These are phyloP conservation scores for Apis dorsata DNA, from an alignment of 1,140 invertebrate species.

Conservation along the genomic window DNA sequence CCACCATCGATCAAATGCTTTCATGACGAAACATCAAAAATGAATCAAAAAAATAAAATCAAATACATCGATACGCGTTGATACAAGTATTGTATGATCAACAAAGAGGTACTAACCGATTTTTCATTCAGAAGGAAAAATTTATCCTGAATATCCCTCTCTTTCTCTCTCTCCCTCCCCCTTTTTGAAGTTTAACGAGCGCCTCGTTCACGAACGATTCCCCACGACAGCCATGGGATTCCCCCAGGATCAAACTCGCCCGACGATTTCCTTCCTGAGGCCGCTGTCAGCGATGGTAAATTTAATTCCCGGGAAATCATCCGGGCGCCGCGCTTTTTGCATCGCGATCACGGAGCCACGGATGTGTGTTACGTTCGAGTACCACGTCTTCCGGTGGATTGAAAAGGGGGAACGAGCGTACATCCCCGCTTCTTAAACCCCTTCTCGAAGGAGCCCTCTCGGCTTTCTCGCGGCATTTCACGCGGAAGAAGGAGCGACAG, in stretches of 20 bases:
- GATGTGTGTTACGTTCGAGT: constrained; percentile 15
- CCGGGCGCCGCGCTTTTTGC: constrained; percentile 27
- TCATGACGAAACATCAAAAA: background rate
- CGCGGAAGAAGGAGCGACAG: background rate
- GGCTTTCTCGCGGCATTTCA: constrained; percentile 17
- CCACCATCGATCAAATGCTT: too few relatives aligned
- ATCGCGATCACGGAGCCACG: constrained; percentile 10
- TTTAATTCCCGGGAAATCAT: constrained; percentile 61
- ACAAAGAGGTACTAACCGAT: too few relatives aligned
- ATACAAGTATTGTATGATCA: too few relatives aligned
- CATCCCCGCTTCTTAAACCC: constrained; percentile 24
- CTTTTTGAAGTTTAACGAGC: constrained; percentile 29
- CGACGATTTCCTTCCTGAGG: background rate
- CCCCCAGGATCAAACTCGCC: background rate
- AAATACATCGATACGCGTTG: too few relatives aligned
- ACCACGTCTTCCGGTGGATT: background rate
- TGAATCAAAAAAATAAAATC: background rate
- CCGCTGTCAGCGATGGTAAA: constrained; percentile 30
- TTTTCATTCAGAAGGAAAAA: constrained; percentile 21
- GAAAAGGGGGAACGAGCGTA: constrained; percentile 21
- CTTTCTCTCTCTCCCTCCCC: too few relatives aligned
- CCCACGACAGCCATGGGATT: background rate
- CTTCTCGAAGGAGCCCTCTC: constrained; percentile 15
- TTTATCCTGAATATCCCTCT: background rate
- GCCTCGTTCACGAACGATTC: constrained; percentile 2